Conservation (phyloP, 2,797 vertebrate genomes). For the Natrix natrix region DNA sequence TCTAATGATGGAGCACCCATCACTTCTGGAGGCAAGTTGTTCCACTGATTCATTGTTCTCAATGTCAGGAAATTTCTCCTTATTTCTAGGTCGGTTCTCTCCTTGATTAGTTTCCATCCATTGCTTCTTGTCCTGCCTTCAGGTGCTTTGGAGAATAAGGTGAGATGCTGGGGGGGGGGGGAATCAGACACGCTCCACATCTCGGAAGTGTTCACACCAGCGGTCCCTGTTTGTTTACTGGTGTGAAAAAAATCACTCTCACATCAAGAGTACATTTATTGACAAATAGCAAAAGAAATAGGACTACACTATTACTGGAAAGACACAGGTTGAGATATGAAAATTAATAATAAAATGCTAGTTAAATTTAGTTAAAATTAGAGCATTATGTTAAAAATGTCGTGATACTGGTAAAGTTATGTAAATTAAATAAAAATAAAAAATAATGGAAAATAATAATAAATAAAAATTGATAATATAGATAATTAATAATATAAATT, state of each 20-base stretch:
- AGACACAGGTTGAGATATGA: too few relatives aligned
- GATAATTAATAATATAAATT: too few relatives aligned
- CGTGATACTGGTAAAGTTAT: too few relatives aligned
- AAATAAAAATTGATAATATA: too few relatives aligned
- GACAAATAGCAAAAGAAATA: too few relatives aligned
- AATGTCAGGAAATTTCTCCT: background rate
- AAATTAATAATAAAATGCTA: too few relatives aligned
- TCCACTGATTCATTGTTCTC: background rate
- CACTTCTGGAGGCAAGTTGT: background rate
- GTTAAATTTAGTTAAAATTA: too few relatives aligned
- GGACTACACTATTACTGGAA: too few relatives aligned
- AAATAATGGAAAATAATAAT: too few relatives aligned
- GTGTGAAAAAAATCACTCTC: background rate
- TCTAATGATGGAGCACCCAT: background rate
- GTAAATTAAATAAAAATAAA: too few relatives aligned
- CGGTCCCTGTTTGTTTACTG: background rate
- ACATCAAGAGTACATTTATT: background rate
- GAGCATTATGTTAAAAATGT: too few relatives aligned
- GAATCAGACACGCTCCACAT: background rate
- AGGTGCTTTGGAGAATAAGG: background rate
- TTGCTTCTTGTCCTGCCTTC: background rate
- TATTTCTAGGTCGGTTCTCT: background rate
- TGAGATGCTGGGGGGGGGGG: too few relatives aligned
- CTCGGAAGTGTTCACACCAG: background rate
- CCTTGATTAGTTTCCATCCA: background rate